Percentiles rank a stretch among this genome's conserved stretches.
Evolutionary conservation across 2,797 vertebrate species (phyloP).

Genomic region (Rhinophrynus dorsalis): DNA sequence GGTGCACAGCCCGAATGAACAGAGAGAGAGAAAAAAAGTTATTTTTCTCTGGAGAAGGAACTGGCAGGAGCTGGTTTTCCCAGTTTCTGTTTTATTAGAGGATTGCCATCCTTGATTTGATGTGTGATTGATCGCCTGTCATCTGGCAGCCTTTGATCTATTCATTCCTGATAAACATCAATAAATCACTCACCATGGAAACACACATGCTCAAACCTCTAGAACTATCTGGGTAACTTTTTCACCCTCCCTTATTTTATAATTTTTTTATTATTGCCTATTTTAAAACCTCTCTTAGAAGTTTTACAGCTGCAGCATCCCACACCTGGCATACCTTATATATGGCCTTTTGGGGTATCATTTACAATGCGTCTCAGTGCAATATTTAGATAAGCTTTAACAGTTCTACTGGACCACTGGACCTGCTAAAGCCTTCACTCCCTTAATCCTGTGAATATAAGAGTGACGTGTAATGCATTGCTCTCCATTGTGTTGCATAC

Average conservation of each 20-base stretch:
- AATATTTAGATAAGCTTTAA: conserved; percentile 57
- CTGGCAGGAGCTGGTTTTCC: conserved; percentile 85
- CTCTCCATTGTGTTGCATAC: too few relatives aligned
- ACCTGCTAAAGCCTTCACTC: conserved; percentile 53
- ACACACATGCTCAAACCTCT: conserved; percentile 87
- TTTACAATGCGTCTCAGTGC: conserved; percentile 58
- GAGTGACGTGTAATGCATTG: too few relatives aligned
- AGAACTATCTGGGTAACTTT: conserved; percentile 85
- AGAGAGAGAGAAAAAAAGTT: conserved; percentile 82
- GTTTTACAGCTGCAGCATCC: conserved; percentile 78
- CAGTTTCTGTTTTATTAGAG: conserved; percentile 96
- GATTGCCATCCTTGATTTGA: conserved; percentile 98
- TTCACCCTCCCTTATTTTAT: conserved; percentile 59
- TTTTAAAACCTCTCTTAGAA: conserved; percentile 78
- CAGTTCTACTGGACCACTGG: conserved; percentile 51
- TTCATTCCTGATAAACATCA: conserved; percentile 98
- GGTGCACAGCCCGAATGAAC: conserved; percentile 74
- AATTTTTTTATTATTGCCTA: conserved; percentile 62
- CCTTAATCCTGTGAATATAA: too few relatives aligned
- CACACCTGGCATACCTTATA: conserved; percentile 69
- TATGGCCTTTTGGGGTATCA: conserved; percentile 65
- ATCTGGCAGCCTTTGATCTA: conserved; percentile 97
- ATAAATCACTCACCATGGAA: conserved; percentile 96
- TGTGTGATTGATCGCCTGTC: conserved; percentile 98
- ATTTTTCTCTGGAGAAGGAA: conserved; percentile 83